These are phyloP conservation scores for Sinodicranocentrus sp. DNA, from an alignment of 2,888 invertebrate genomes.

Conservation along the genomic window DNA sequence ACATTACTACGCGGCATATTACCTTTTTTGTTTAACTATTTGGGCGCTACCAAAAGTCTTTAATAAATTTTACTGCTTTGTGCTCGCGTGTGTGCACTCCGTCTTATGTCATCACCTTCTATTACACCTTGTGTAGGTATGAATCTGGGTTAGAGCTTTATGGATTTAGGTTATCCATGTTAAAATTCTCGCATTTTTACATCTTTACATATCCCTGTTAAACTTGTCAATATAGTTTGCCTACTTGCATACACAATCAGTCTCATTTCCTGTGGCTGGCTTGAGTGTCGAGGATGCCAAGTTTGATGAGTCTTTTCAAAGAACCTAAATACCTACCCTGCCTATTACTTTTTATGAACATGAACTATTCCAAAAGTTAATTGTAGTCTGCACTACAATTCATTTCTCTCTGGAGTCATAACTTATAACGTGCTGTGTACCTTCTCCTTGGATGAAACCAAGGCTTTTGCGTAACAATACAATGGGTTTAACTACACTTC, in stretches of 20 bases:
- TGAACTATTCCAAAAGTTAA: not conserved
- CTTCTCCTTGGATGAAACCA: conserved; percentile 53
- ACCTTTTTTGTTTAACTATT: not conserved
- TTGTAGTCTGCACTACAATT: not conserved
- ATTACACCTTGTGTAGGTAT: not conserved
- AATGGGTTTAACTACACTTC: not conserved
- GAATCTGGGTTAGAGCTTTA: conserved; percentile 49
- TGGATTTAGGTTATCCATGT: conserved; percentile 53
- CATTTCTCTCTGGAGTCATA: conserved; percentile 39
- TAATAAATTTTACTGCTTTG: too few species aligned
- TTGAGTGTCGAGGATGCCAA: not conserved
- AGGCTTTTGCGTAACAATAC: conserved; percentile 35
- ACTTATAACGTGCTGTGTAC: not conserved
- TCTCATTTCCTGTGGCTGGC: conserved; percentile 56
- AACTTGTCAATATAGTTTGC: conserved; percentile 24
- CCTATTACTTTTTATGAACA: conserved; percentile 1
- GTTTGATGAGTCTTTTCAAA: too few species aligned
- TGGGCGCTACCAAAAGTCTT: not conserved
- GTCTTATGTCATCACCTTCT: too few species aligned
- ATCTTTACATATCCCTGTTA: conserved; percentile 40
- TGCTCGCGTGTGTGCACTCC: too few species aligned
- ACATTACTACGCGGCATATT: too few species aligned
- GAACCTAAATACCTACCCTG: not conserved
- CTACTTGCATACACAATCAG: conserved; percentile 53
- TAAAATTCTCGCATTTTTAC: conserved; percentile 47